Base-by-base conservation (phyloP, 2,113 vertebrate genomes). In the Trichomycterus rosablanca region DNA sequence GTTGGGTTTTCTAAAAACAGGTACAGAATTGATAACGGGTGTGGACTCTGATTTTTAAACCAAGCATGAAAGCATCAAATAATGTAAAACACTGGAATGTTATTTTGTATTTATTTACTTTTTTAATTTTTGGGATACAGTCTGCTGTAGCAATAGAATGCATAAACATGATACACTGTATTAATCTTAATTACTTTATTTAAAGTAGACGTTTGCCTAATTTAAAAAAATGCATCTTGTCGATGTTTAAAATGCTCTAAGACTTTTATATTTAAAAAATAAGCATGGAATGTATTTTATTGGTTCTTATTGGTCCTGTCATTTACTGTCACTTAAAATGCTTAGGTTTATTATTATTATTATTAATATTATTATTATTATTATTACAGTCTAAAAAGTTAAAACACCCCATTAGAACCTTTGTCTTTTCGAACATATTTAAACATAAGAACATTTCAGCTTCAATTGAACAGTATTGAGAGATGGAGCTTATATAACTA, bases 71-170 rank as follows among this genome's bases (percentile, higher is more conserved):
- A n/a, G n/a, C n/a, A n/a, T n/a, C n/a, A n/a, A n/a, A n/a, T n/a
- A n/a, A n/a, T n/a, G n/a, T n/a, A n/a, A n/a, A n/a, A n/a, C n/a
- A n/a, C 42, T 66, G 46, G 30, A 54, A 60, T 34, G 22, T n/a
- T n/a, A n/a, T n/a, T n/a, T n/a, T n/a, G n/a, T n/a, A n/a, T n/a
- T n/a, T n/a, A n/a, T n/a, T 45, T 12, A 37, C 19, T 39, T 53
- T 59, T 40, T 2, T 69, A 48, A 45, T 66, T 71, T 16, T 64
- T 30, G 26, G 12, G 51, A 68, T 63, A 68, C 40, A 40, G 62
- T 53, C 22, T 56, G 68, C 60, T 58, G 76, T 81, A 86, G 78
- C 83, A 83, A 76, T 66, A 78, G 76, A 75, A 28, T 7, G 26
- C 26, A 18, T 30, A 26, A 22, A 54, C 20, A 53, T 66, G 50